Evolutionary conservation across 2,797 vertebrate genomes (phyloP).

Genomic region (Discoglossus pictus): DNA sequence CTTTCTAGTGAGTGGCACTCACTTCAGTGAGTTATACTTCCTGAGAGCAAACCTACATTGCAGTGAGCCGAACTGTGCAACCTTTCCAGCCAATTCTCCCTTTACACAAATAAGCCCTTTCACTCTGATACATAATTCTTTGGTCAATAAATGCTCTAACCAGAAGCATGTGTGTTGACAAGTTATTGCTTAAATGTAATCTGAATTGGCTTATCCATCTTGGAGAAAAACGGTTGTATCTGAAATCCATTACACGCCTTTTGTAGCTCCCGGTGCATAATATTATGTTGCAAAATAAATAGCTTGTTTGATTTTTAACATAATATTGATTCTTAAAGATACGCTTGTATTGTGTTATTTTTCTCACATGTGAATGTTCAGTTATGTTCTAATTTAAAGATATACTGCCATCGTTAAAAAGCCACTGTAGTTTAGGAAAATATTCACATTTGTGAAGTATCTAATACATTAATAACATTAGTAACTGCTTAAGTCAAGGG

Average conservation of each 20-base stretch:
- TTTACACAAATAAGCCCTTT: slow-evolving; percentile 23
- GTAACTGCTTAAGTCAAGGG: no score
- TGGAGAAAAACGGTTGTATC: slow-evolving; percentile 45
- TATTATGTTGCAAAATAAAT: slow-evolving; percentile 46
- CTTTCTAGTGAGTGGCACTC: no score
- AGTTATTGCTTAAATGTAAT: slow-evolving; percentile 52
- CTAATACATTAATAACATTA: no score
- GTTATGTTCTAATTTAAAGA: no score
- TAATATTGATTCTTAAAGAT: slow-evolving; percentile 40
- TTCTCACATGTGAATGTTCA: slow-evolving; percentile 16
- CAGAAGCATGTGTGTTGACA: slow-evolving; percentile 51
- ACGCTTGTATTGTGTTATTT: slow-evolving; percentile 30
- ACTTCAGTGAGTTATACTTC: no score
- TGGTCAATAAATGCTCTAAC: slow-evolving; percentile 51
- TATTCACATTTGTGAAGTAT: no score
- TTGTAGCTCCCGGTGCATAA: slow-evolving; percentile 45
- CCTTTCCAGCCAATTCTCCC: slow-evolving; percentile 13
- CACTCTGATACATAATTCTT: slow-evolving; percentile 42
- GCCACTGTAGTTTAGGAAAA: no score
- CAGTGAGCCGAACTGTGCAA: slow-evolving; percentile 13
- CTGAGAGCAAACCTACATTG: no score
- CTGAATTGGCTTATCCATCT: slow-evolving; percentile 51
- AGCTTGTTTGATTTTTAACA: slow-evolving; percentile 49
- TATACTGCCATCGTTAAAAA: no score
- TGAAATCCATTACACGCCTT: slow-evolving; percentile 51